Evolutionary conservation across 2,113 vertebrate genomes (phyloP).

Genomic region (Melanotaenia duboulayi): DNA sequence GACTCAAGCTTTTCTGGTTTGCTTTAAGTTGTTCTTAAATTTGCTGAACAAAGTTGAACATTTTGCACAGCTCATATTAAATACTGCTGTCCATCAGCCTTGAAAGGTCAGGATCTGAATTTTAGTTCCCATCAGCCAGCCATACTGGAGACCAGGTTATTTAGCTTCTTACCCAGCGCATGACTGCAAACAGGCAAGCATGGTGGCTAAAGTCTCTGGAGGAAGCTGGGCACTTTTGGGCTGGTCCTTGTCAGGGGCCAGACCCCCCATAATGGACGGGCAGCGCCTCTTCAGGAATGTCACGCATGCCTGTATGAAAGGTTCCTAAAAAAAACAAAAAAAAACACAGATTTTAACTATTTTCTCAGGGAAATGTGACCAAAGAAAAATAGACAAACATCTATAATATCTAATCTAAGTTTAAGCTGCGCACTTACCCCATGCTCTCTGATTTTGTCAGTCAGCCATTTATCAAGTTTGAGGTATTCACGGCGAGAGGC

Average conservation of each 20-base stretch:
- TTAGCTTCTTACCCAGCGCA: constrained; percentile 91
- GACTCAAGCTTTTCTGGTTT: too few relatives aligned
- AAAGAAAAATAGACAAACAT: background rate
- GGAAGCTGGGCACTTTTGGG: constrained; percentile 99
- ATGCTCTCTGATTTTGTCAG: constrained; percentile 99
- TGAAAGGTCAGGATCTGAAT: too few relatives aligned
- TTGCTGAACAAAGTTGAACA: too few relatives aligned
- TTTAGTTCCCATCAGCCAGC: too few relatives aligned
- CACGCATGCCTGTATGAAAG: constrained; percentile 98
- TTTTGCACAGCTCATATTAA: too few relatives aligned
- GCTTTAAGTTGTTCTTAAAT: too few relatives aligned
- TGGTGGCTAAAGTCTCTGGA: constrained; percentile 96
- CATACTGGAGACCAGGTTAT: background rate
- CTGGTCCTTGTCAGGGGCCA: constrained; percentile 98
- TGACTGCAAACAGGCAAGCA: constrained; percentile 96
- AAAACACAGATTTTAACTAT: background rate
- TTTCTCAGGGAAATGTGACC: background rate
- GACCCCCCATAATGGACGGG: constrained; percentile 96
- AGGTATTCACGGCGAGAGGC: constrained; percentile 99
- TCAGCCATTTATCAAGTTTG: constrained; percentile 99
- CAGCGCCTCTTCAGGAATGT: constrained; percentile 98
- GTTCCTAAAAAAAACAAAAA: constrained; percentile 93
- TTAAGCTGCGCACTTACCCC: constrained; percentile 85
- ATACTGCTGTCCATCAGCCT: too few relatives aligned
- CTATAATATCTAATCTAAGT: background rate